Conservation (phyloP, 2,113 vertebrate species). For the Tachuris rubrigastra region DNA sequence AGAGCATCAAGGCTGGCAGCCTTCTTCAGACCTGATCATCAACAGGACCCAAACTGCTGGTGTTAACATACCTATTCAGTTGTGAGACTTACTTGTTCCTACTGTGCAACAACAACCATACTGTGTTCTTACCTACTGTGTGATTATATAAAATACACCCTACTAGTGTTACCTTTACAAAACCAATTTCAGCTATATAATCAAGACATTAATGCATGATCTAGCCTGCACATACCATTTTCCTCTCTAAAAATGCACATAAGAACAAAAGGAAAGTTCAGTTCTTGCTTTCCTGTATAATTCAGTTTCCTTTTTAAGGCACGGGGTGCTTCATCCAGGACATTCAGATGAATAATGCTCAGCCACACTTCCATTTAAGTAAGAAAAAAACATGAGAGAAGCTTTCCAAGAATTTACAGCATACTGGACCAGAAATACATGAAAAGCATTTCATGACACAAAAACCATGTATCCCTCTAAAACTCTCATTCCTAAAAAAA, state of each 20-base stretch:
- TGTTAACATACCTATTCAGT: neutral
- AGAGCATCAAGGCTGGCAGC: neutral
- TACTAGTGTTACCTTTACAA: neutral
- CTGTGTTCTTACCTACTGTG: neutral
- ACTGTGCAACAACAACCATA: neutral
- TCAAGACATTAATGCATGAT: neutral
- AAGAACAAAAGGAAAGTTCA: neutral
- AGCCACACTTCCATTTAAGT: neutral
- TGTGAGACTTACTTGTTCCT: neutral
- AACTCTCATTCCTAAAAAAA: neutral
- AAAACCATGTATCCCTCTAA: neutral
- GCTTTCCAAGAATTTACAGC: neutral
- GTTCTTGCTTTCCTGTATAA: neutral
- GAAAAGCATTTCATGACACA: neutral
- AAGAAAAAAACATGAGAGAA: neutral
- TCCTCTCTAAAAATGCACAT: neutral
- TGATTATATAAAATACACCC: neutral
- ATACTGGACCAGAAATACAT: neutral
- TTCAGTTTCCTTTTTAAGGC: slow-evolving; percentile 5
- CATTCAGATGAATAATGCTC: neutral
- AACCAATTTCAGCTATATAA: neutral
- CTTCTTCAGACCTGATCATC: neutral
- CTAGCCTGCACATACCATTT: neutral
- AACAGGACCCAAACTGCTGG: neutral
- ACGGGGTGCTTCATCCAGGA: neutral